Base-by-base conservation (phyloP, 2,113 vertebrate genomes). In the Planiliza haematocheilus region DNA sequence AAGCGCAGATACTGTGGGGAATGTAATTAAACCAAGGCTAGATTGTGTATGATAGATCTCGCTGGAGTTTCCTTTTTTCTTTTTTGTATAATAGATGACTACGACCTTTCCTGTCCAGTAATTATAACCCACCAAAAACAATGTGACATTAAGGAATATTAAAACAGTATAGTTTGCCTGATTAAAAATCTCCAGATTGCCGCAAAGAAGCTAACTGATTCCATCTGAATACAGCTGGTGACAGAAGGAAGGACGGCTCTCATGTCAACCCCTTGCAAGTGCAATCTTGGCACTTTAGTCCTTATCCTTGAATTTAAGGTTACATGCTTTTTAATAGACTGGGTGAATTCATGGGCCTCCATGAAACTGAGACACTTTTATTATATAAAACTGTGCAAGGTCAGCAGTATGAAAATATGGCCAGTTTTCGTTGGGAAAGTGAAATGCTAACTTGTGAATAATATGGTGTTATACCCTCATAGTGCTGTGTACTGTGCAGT, bases 401-500 rank as follows among this genome's bases (percentile, higher is more conserved):
- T 67, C 62, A 77, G 71, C 70, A 10, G 34, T 30, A 46, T 58
- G n/a, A 57, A 77, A 57, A 70, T 53, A 34, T n/a, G 11, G 43
- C 18, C 34, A 5, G 20, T 61, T 65, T 50, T 12, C 24, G 41
- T 56, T 64, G 55, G 17, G 57, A 50, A 59, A 16, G 20, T 56
- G 49, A 70, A 80, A 48, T 4, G 10, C 50, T 80, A 69, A 80
- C 64, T 63, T 58, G 14, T 24, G 42, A 41, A 49, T 57, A 50
- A 42, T 21, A 37, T 2, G 4, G 38, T 34, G 14, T 8, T 11
- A 11, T 21, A n/a, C 30, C 0, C 12, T 36, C 43, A 45, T 17
- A 14, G 37, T 11, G 55, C 30, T 37, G 13, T 20, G n/a, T 36
- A 16, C 2, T 4, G 9, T 37, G 3, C 20, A 43, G 20, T 63